Conservation (phyloP, 2,797 vertebrate genomes). For the Dermochelys coriacea region DNA sequence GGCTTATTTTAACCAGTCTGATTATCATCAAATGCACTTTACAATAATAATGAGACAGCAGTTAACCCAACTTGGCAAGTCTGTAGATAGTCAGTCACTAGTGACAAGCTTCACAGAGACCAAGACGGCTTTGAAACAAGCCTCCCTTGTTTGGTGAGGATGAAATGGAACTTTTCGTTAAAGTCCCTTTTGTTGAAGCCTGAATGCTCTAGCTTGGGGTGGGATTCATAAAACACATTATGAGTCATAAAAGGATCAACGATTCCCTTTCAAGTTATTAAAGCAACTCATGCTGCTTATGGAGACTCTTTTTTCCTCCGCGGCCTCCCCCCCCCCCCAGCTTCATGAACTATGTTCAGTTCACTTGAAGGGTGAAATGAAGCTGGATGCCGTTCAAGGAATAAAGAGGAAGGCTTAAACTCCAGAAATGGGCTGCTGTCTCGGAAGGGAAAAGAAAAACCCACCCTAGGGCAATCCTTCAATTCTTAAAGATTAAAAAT, state of each 20-base stretch:
- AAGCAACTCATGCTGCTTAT: slow-evolving; percentile 20
- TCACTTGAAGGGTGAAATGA: slow-evolving; percentile 27
- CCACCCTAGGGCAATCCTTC: slow-evolving; percentile 49
- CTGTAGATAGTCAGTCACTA: slow-evolving; percentile 45
- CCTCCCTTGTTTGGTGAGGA: slow-evolving; percentile 62
- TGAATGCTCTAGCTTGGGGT: slow-evolving; percentile 26
- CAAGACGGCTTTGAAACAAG: slow-evolving; percentile 59
- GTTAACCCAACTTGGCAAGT: slow-evolving; percentile 53
- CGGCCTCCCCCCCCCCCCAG: not conserved
- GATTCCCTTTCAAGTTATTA: slow-evolving; percentile 73
- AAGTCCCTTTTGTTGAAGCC: slow-evolving; percentile 67
- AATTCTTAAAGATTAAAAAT: slow-evolving; percentile 76
- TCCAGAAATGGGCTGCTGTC: slow-evolving; percentile 34
- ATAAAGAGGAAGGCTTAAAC: slow-evolving; percentile 64
- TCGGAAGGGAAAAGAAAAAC: slow-evolving; percentile 70
- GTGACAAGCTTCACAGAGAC: not conserved
- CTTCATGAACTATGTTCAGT: slow-evolving; percentile 14
- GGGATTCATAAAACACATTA: slow-evolving; percentile 55
- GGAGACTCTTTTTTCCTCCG: not conserved
- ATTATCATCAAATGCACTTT: slow-evolving; percentile 55
- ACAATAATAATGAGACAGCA: slow-evolving; percentile 26
- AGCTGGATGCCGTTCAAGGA: slow-evolving; percentile 50
- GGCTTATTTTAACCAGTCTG: slow-evolving; percentile 52
- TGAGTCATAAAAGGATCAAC: slow-evolving; percentile 68
- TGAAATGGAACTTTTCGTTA: slow-evolving; percentile 66